A percentile compares a stretch with the other conserved stretches of the same genome.
Conservation (phyloP, 1,140 invertebrate genomes). For the Bombus pyrosoma region DNA sequence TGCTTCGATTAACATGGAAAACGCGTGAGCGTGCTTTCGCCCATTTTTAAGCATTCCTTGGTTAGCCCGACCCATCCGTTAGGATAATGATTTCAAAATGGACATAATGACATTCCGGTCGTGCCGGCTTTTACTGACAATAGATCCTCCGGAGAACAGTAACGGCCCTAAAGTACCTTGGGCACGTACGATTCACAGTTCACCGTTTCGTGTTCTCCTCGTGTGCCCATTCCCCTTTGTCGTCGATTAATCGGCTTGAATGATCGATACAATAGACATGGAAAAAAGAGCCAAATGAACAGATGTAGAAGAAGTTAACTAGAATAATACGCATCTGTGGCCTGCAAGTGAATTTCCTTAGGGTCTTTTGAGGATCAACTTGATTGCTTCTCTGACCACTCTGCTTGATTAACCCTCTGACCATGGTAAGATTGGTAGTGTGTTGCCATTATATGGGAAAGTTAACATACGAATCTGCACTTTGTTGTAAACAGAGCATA, state of each 20-base stretch:
- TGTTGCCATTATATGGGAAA: too few relatives aligned
- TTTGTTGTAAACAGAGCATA: too few relatives aligned
- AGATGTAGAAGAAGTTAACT: background rate
- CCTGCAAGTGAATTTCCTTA: background rate
- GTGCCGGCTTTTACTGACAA: conserved; percentile 52
- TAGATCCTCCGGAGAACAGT: conserved; percentile 46
- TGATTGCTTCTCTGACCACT: too few relatives aligned
- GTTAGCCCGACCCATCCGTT: conserved; percentile 33
- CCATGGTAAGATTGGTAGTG: too few relatives aligned
- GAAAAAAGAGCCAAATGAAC: background rate
- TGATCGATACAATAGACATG: background rate
- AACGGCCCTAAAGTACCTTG: conserved; percentile 41
- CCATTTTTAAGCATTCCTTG: conserved; percentile 55
- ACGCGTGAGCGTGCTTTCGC: conserved; percentile 40
- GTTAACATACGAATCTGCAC: too few relatives aligned
- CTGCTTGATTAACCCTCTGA: too few relatives aligned
- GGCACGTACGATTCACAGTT: conserved; percentile 39
- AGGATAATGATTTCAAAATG: conserved; percentile 59
- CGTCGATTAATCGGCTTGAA: conserved; percentile 8
- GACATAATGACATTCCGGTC: conserved; percentile 60
- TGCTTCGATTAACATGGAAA: conserved; percentile 52
- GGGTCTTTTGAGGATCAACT: background rate
- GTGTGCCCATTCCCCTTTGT: background rate
- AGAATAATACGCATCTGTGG: background rate
- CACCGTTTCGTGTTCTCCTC: conserved; percentile 26